Evolutionary conservation across 2,888 invertebrate genomes (phyloP).

Genomic region (Pyrrhosoma nymphula): DNA sequence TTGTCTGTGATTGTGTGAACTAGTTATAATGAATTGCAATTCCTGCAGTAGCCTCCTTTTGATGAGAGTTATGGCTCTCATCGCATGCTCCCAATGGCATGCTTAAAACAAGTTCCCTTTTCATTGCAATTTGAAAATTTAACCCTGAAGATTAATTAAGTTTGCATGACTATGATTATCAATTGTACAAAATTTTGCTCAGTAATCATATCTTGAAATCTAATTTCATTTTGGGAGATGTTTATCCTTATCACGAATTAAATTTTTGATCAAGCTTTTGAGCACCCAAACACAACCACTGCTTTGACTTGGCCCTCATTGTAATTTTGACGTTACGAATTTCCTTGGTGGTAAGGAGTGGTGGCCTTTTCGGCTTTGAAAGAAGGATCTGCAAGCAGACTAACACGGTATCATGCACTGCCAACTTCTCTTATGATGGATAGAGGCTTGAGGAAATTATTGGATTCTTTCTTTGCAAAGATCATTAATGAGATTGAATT

Average conservation of each 20-base stretch:
- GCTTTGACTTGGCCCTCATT: not conserved
- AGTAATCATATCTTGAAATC: not conserved
- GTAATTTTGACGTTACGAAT: not conserved
- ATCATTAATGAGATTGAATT: not conserved
- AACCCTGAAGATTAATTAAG: no score
- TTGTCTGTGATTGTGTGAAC: not conserved
- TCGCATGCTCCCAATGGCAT: no score
- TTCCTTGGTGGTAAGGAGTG: not conserved
- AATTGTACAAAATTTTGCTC: no score
- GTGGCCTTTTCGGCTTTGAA: slow-evolving; percentile 11
- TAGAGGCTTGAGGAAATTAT: not conserved
- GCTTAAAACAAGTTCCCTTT: no score
- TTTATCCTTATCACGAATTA: not conserved
- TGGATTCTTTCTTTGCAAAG: not conserved
- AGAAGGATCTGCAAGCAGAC: not conserved
- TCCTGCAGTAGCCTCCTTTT: not conserved
- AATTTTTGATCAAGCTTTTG: no score
- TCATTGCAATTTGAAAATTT: no score
- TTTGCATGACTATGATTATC: no score
- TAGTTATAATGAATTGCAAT: not conserved
- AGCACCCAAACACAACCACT: not conserved
- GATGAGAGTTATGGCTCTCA: not conserved
- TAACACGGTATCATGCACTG: not conserved
- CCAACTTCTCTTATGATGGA: not conserved
- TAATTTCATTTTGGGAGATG: not conserved